phyloP scores from a whole-genome alignment of 1,140 invertebrate species.

The Dermatophagoides farinae region DNA sequence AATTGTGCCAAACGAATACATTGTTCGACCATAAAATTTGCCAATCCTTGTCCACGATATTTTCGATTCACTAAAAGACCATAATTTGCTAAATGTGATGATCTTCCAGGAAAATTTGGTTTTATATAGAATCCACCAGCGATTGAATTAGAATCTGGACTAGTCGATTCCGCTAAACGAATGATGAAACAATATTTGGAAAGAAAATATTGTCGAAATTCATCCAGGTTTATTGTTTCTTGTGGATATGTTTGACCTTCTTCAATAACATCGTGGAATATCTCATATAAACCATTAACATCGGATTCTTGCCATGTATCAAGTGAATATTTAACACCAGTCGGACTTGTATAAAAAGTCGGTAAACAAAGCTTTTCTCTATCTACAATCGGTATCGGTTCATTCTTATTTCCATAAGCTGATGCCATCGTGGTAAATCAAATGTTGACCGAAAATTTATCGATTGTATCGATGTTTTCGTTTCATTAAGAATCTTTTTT shows the following conservation, averaged over 20 bases:
- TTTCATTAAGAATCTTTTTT: not conserved
- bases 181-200: conserved; percentile 21
- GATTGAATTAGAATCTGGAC: conserved; percentile 3
- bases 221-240: conserved; percentile 16
- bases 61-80: conserved; percentile 17
- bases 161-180: not conserved
- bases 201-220: conserved; percentile 21
- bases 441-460: not conserved
- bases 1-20: not conserved
- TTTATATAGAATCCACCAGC: conserved; percentile 22
- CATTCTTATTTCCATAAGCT: not conserved
- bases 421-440: not conserved
- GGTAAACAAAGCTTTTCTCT: not conserved
- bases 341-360: not conserved
- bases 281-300: conserved; percentile 15
- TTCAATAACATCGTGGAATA: conserved; percentile 18
- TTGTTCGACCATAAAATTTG: conserved; percentile 15
- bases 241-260: conserved; percentile 22
- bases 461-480: not conserved
- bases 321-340: not conserved
- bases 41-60: conserved; percentile 18
- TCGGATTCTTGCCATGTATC: conserved; percentile 2
- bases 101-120: conserved; percentile 22
- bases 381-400: not conserved
- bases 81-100: conserved; percentile 5